phyloP scores from a whole-genome alignment of 2,888 invertebrate species.

The Ramazzottius varieornatus region DNA sequence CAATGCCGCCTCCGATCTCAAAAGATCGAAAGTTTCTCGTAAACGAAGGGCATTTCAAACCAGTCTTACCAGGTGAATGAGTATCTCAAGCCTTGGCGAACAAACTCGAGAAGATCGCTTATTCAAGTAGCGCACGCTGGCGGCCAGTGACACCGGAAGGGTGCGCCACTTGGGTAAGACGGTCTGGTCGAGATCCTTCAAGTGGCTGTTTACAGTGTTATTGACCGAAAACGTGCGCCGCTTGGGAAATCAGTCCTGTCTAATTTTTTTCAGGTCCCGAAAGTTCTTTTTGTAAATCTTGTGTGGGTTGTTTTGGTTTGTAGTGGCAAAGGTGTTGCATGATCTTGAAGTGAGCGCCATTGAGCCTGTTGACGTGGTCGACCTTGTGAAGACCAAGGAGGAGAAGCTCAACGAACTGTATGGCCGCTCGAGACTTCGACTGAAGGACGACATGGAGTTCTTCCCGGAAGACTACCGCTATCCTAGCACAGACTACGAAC shows the following conservation, averaged over 20 bases:
- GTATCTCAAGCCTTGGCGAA: no score
- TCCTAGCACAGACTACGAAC: not conserved
- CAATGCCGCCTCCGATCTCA: not conserved
- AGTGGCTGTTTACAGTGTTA: no score
- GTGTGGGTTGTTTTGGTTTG: not conserved
- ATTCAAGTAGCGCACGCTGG: no score
- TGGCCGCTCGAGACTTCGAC: not conserved
- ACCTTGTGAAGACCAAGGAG: not conserved
- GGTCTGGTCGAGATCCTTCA: no score
- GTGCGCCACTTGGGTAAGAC: no score
- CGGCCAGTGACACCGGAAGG: no score
- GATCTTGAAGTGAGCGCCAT: not conserved
- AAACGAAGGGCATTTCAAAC: not conserved
- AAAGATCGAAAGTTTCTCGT: not conserved
- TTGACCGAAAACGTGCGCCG: no score
- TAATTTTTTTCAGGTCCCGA: no score
- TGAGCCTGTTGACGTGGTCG: not conserved
- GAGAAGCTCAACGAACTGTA: not conserved
- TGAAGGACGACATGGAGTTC: not conserved
- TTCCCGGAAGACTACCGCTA: not conserved
- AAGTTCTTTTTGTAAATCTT: no score
- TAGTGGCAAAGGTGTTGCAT: not conserved
- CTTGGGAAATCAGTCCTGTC: no score
- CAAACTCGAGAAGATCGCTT: no score
- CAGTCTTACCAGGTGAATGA: not conserved